Evolutionary conservation across 2,888 invertebrate species (phyloP).

Genomic region (Habrosyne pyritoides): DNA sequence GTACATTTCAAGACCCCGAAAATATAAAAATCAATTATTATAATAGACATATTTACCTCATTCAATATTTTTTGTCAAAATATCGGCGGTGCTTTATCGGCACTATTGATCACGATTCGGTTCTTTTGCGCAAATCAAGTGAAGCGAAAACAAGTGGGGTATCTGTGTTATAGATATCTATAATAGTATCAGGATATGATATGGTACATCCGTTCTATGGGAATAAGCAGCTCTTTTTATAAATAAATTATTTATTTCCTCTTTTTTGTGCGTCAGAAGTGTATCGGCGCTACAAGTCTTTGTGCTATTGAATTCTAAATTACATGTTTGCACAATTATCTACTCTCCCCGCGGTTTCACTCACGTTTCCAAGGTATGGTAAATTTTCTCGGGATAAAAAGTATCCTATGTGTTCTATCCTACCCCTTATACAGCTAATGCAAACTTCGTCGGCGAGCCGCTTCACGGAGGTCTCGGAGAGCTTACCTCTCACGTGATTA

Average conservation of each 20-base stretch:
- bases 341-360: no score
- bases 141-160: conserved; percentile 67
- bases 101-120: conserved; percentile 39
- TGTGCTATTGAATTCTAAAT: conserved; percentile 4
- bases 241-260: conserved; percentile 60
- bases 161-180: conserved; percentile 46
- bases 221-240: conserved; percentile 52
- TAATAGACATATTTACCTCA: conserved; percentile 46
- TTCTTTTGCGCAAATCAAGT: conserved; percentile 67
- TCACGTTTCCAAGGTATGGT: no score
- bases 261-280: conserved; percentile 24
- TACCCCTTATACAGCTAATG: no score
- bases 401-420: no score
- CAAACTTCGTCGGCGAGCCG: no score
- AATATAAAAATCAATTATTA: conserved; percentile 19
- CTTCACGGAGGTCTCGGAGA: no score
- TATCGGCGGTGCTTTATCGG: conserved; percentile 47
- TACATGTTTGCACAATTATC: no score
- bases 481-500: no score
- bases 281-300: neutral
- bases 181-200: conserved; percentile 69
- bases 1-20: neutral
- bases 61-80: conserved; percentile 40
- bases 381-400: no score
- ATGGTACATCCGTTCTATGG: conserved; percentile 70